Evolutionary conservation across 2,113 vertebrate genomes (phyloP).

Genomic region (Crotalus helleri): DNA sequence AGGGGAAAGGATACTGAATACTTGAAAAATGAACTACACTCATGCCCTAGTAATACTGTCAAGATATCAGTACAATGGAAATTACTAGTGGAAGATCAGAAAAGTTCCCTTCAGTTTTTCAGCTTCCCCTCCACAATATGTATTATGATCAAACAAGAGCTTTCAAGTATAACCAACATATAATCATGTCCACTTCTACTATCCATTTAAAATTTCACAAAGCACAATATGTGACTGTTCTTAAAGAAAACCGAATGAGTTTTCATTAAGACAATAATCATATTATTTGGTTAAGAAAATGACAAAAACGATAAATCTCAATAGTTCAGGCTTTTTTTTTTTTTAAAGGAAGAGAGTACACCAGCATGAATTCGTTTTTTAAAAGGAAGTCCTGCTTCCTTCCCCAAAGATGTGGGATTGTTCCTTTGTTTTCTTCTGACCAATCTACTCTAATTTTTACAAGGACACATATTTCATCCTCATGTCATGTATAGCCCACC

Average conservation of each 20-base stretch:
- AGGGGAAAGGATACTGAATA: background rate
- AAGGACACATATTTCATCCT: background rate
- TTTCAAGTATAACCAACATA: background rate
- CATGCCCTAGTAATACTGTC: background rate
- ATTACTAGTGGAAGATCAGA: constrained; percentile 10
- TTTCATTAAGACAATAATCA: constrained; percentile 8
- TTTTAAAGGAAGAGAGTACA: background rate
- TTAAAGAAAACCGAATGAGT: background rate
- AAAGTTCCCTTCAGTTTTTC: background rate
- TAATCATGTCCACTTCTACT: background rate
- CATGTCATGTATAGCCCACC: accelerated
- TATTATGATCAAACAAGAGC: background rate
- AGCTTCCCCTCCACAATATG: background rate
- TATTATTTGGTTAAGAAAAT: constrained; percentile 9
- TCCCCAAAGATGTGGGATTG: background rate
- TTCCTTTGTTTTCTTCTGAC: background rate
- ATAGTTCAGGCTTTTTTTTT: constrained; percentile 27
- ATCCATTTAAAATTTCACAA: background rate
- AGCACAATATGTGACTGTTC: background rate
- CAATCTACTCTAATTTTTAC: background rate
- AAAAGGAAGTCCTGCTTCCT: background rate
- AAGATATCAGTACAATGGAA: background rate
- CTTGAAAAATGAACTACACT: background rate
- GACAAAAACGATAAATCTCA: background rate
- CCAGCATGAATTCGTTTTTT: constrained; percentile 5